phyloP scores from a whole-genome alignment of 1,140 invertebrate species.

The Drosophila lini region DNA sequence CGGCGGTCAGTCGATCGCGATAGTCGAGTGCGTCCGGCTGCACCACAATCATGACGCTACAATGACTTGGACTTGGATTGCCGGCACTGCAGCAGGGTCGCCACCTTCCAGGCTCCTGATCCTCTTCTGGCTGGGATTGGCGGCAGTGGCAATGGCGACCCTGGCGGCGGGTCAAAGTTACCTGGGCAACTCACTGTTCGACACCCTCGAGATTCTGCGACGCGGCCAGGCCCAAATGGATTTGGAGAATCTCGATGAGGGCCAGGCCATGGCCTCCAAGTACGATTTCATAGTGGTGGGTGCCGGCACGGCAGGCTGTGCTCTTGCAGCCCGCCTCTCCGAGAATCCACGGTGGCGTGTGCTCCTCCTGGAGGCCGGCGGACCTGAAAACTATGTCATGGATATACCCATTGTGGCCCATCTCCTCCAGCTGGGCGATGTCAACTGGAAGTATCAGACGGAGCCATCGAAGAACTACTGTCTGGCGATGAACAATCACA shows the following conservation, averaged over 20 bases:
- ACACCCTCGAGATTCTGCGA: slow-evolving; percentile 43
- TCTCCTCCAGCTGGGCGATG: slow-evolving; percentile 86
- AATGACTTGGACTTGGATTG: slow-evolving; percentile 7
- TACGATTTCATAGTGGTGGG: slow-evolving; percentile 90
- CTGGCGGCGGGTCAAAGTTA: slow-evolving; percentile 23
- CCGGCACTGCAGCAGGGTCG: not conserved
- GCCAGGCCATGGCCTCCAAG: slow-evolving; percentile 65
- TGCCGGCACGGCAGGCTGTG: slow-evolving; percentile 90
- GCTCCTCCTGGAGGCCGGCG: slow-evolving; percentile 89
- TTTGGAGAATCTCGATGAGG: slow-evolving; percentile 75
- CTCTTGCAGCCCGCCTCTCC: slow-evolving; percentile 88
- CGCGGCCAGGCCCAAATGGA: slow-evolving; percentile 60
- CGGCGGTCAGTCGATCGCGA: slow-evolving; percentile 34
- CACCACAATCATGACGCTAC: slow-evolving; percentile 18
- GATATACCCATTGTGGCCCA: slow-evolving; percentile 88
- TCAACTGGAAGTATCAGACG: slow-evolving; percentile 89
- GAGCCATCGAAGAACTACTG: slow-evolving; percentile 85
- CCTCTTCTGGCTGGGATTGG: not conserved
- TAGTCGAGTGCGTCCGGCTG: slow-evolving; percentile 26
- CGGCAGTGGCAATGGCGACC: no score
- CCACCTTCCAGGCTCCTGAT: not conserved
- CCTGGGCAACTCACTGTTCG: slow-evolving; percentile 35
- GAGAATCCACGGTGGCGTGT: slow-evolving; percentile 87
- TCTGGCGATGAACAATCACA: slow-evolving; percentile 85
- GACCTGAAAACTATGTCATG: slow-evolving; percentile 87